Conservation (phyloP, 2,113 vertebrate species). For the Tursiops truncatus region DNA sequence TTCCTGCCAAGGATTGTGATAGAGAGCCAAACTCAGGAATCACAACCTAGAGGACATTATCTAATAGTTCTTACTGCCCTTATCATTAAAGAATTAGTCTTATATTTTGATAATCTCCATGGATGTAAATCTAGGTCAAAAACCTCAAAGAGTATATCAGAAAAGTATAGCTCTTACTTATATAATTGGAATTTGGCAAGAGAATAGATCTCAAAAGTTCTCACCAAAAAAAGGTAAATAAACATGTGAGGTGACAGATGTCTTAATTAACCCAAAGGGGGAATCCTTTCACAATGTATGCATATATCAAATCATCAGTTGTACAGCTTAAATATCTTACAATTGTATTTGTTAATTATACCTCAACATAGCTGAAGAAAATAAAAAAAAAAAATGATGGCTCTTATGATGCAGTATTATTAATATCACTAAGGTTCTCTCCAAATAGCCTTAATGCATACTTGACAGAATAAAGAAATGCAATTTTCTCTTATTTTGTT, state of each 20-base stretch:
- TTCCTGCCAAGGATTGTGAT: neutral
- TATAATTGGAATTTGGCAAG: neutral
- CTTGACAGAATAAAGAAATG: neutral
- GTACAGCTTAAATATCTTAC: neutral
- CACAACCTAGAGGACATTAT: neutral
- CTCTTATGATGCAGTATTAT: neutral
- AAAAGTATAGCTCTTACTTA: neutral
- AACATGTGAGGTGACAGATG: neutral
- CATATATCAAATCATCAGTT: neutral
- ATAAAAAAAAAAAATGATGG: neutral
- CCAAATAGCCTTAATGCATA: neutral
- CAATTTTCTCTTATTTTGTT: neutral
- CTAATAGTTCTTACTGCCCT: neutral
- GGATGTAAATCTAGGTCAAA: neutral
- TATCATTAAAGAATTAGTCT: neutral
- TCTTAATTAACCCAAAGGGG: neutral
- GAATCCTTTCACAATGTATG: neutral
- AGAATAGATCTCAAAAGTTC: neutral
- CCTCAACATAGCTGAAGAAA: neutral
- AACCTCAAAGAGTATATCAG: neutral
- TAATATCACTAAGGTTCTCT: neutral
- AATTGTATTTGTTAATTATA: neutral
- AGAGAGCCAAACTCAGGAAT: neutral
- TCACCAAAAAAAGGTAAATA: neutral
- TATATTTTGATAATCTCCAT: neutral